These are phyloP conservation scores for Caenorhabditis auriculariae DNA, from an alignment of 2,888 invertebrate species.

Conservation along the genomic window DNA sequence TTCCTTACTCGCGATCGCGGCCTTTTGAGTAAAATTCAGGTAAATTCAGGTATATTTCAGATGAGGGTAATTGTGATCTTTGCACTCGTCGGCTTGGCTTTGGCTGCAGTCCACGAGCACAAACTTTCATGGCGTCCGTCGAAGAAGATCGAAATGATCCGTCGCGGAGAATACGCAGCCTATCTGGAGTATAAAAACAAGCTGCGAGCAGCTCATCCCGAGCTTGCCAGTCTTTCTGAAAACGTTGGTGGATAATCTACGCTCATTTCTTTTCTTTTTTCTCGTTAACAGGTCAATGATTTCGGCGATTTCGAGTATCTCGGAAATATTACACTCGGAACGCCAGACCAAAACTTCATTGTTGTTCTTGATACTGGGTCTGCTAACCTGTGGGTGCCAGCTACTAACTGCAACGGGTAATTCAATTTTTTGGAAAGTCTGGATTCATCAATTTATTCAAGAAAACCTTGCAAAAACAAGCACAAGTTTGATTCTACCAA, in stretches of 20 bases:
- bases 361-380: slow-evolving; percentile 55
- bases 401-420: slow-evolving; percentile 21
- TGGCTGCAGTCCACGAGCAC: slow-evolving; percentile 45
- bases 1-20: too few species aligned
- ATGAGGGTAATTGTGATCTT: slow-evolving; percentile 22
- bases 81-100: slow-evolving; percentile 42
- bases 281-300: slow-evolving; percentile 17
- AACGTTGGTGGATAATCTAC: slow-evolving; percentile 11
- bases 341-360: slow-evolving; percentile 39
- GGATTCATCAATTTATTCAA: not conserved
- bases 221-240: slow-evolving; percentile 26
- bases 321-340: slow-evolving; percentile 62
- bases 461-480: slow-evolving; percentile 29
- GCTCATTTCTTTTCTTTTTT: not conserved
- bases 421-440: not conserved
- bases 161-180: slow-evolving; percentile 29
- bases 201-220: slow-evolving; percentile 19
- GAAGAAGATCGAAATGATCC: slow-evolving; percentile 36
- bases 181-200: slow-evolving; percentile 33
- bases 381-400: slow-evolving; percentile 50
- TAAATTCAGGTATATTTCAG: not conserved
- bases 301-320: slow-evolving; percentile 64
- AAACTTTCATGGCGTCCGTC: slow-evolving; percentile 34
- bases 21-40: not conserved
- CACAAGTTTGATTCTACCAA: slow-evolving; percentile 85